phyloP scores from a whole-genome alignment of 2,797 vertebrate species.

The Aphelocoma californica region DNA sequence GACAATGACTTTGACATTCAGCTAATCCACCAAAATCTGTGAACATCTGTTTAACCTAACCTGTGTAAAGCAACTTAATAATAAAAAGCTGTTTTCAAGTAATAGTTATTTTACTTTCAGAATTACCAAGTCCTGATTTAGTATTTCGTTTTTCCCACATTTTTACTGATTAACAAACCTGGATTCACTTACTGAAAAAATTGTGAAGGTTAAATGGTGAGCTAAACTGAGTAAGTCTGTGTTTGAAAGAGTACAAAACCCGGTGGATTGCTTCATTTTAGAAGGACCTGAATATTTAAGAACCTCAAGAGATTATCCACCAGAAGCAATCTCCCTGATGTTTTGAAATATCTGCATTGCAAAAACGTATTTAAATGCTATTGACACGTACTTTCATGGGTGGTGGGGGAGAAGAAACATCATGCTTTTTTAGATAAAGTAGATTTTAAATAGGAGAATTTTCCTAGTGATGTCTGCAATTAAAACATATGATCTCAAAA shows the following conservation, averaged over 20 bases:
- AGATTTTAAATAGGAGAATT: neutral
- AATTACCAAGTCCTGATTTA: neutral
- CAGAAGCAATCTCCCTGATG: neutral
- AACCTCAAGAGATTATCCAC: neutral
- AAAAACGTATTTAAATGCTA: neutral
- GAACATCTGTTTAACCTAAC: neutral
- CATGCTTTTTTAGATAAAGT: neutral
- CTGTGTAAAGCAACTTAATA: neutral
- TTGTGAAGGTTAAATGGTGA: neutral
- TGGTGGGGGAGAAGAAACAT: neutral
- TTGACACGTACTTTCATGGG: neutral
- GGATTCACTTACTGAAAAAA: neutral
- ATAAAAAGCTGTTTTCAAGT: neutral
- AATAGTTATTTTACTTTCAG: neutral
- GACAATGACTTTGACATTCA: neutral
- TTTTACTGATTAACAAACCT: neutral
- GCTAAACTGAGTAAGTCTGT: neutral
- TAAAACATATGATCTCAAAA: neutral
- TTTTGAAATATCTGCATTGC: neutral
- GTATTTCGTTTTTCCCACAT: neutral
- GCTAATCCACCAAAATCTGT: neutral
- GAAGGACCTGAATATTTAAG: neutral
- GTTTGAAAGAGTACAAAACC: neutral
- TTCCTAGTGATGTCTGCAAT: neutral
- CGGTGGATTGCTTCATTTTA: neutral